Evolutionary conservation across 2,797 vertebrate genomes (phyloP), one percentile per base, ranked within the genome.

Genomic region (Anas acuta): DNA sequence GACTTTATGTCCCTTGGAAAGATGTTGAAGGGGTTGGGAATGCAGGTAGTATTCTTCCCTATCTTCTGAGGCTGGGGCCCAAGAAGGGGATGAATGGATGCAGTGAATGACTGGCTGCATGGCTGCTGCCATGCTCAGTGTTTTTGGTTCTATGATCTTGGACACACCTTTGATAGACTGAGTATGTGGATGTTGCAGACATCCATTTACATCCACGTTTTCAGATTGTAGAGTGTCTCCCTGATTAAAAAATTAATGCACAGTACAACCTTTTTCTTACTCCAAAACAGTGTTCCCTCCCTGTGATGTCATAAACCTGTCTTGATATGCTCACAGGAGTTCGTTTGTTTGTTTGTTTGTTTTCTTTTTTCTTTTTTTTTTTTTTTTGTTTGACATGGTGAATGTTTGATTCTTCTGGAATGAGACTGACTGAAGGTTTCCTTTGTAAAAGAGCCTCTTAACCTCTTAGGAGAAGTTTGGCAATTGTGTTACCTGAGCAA

Each of bases 401-500:
- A 18, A 78, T 21, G 32, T 47, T 56, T 32, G 6, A 51, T 79
- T 60, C 37, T 75, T 73, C 73, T 56, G 43, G 14, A 60, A 56
- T n/a, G 10, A 45, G 13, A 14, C 9, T 45, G 28, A 75, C 41
- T 32, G 14, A 73, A 77, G 7, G 6, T 54, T 87, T 62, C 33
- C 14, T 87, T 71, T 73, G 37, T 58, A 60, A 9, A 82, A 69
- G 20, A 82, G 25, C 35, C 60, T 92, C 95, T 92, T 93, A 94
- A 43, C 33, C 11, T 84, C 92, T 97, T 91, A 84, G 95, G 92
- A 97, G 90, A 90, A 96, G 84, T 96, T 93, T 95, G 62, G 17
- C 13, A 16, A 76, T 96, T 93, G 78, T 97, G 91, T 98, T 98
- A 79, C 53, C 73, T 97, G 96, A 95, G 82, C 94, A 95, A 93